Evolutionary conservation across 1,140 invertebrate species (phyloP), one percentile per base, ranked within the genome.

Genomic region (Dinothrombium tinctorium): DNA sequence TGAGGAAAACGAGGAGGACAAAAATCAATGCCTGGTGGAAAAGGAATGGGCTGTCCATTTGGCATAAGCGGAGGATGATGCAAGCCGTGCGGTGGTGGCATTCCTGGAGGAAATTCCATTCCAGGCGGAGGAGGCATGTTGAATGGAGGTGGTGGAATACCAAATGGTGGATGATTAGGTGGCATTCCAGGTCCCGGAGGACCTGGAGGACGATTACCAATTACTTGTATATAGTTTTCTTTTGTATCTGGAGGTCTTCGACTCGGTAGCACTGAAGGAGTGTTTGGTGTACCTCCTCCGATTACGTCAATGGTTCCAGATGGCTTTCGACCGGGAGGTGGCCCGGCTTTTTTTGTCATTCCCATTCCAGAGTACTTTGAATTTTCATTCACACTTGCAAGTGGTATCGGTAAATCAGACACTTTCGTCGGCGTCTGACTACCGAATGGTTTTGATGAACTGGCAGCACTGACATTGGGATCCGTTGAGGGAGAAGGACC

Each of bases 141-240:
- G 23, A 25, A 38, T 2, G 37, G 37, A 11, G 28, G 21, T 23
- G 25, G 23, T 9, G 40, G 22, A 19, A 25, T 23, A 11, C 21
- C 29, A 8, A 23, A 32, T 17, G 45, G 37, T 24, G 3, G 28
- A 28, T 15, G 25, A 1, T 3, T 4, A 11, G 29, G 25, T 31
- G 31, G 36, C n/a, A 3, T 9, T 26, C 4, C 7, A 28, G 28
- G 23, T 1, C 3, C 6, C 4, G 19, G 21, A 20, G 21, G 22
- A 12, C 7, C 20, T 19, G 19, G 20, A 40, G 25, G 26, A 21
- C 26, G 19, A 44, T 41, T 22, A n/a, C n/a, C n/a, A 47, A 31
- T 43, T 54, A 71, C 73, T 62, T 80, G 76, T 53, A 81, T 82
- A 19, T 75, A 72, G 54, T 80, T 81, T 59, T 80, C 76, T 53